These are phyloP conservation scores for Rhipidura dahli DNA, from an alignment of 2,113 vertebrate species.

Conservation along the genomic window DNA sequence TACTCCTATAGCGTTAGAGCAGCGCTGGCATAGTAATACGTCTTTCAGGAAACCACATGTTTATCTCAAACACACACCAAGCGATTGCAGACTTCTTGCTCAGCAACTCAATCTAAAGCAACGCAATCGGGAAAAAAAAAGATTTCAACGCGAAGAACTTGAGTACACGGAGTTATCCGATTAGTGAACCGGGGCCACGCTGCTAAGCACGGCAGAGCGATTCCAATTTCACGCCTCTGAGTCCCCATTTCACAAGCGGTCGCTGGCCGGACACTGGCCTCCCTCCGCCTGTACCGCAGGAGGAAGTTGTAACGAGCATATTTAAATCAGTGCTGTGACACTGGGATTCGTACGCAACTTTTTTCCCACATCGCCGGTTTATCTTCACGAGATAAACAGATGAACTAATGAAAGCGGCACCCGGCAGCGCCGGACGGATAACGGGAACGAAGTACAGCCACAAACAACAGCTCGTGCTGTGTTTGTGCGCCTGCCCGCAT, in stretches of 20 bases:
- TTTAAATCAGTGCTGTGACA: constrained; percentile 55
- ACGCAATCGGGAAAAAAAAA: neutral
- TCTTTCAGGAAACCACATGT: constrained; percentile 64
- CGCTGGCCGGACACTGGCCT: constrained; percentile 1
- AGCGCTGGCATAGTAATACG: neutral
- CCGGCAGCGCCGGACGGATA: neutral
- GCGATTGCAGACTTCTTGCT: neutral
- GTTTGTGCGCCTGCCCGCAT: neutral
- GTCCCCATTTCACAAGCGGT: neutral
- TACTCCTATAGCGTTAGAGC: neutral
- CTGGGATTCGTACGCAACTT: neutral
- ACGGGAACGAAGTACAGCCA: neutral
- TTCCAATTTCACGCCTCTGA: neutral
- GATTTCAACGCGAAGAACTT: neutral
- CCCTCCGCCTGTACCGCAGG: constrained; percentile 18
- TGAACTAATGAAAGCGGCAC: neutral
- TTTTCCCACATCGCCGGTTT: neutral
- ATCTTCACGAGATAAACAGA: neutral
- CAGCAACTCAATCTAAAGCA: neutral
- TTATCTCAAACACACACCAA: constrained; percentile 34
- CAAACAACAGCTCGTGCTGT: rapidly evolving
- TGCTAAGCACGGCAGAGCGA: neutral
- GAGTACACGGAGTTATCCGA: neutral
- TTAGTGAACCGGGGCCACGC: neutral
- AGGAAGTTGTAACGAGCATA: constrained; percentile 43